These are phyloP conservation scores for Hydropsyche betteni DNA, from an alignment of 2,888 invertebrate genomes.

Conservation along the genomic window DNA sequence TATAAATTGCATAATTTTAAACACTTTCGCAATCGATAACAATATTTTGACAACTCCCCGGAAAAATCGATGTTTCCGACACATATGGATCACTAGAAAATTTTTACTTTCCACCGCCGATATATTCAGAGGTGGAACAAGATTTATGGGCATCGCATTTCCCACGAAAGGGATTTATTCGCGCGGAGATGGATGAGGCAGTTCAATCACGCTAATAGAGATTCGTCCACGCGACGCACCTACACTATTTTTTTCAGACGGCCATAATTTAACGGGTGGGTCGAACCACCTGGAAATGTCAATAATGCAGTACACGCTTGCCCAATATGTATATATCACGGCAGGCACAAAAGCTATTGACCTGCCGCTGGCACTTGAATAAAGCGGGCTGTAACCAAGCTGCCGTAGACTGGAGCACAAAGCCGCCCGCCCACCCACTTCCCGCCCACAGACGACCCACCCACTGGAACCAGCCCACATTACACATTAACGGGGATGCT, in stretches of 20 bases:
- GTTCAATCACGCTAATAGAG: conserved; percentile 31
- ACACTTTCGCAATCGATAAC: too few species aligned
- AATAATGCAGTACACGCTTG: conserved; percentile 36
- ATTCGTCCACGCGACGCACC: conserved; percentile 13
- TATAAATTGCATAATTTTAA: too few species aligned
- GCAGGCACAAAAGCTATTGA: conserved; percentile 47
- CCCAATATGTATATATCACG: conserved; percentile 41
- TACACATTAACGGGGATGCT: conserved; percentile 22
- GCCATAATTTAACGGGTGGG: conserved; percentile 18
- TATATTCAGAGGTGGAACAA: too few species aligned
- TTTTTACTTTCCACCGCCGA: too few species aligned
- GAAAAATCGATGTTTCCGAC: too few species aligned
- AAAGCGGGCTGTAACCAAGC: conserved; percentile 41
- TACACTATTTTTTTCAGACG: conserved; percentile 4
- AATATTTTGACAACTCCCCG: too few species aligned
- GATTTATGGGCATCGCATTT: too few species aligned
- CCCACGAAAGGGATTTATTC: conserved; percentile 11
- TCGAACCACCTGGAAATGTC: conserved; percentile 37
- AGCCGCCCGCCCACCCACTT: conserved; percentile 7
- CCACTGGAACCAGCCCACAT: not conserved
- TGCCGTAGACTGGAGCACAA: conserved; percentile 39
- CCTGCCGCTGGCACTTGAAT: conserved; percentile 50
- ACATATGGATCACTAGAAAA: too few species aligned
- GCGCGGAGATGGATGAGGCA: conserved; percentile 23
- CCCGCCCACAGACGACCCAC: not conserved